These are phyloP conservation scores for Acanthosoma haemorrhoidale DNA, from an alignment of 2,888 invertebrate species.

Conservation along the genomic window DNA sequence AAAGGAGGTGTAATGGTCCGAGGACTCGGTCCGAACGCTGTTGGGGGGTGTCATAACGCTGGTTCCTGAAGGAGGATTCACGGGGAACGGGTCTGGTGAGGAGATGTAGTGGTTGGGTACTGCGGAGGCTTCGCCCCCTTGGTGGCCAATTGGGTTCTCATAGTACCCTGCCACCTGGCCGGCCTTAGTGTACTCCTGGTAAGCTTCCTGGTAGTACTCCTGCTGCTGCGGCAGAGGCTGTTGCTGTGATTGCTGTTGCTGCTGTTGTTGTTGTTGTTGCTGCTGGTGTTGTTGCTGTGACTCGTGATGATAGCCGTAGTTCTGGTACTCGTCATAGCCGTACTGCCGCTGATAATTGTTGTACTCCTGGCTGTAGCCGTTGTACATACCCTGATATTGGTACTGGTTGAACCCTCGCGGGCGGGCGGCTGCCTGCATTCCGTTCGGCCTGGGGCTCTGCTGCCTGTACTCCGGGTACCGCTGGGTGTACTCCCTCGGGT, in stretches of 20 bases:
- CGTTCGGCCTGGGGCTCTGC: constrained; percentile 33
- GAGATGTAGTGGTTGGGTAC: constrained; percentile 48
- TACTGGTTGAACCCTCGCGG: constrained; percentile 34
- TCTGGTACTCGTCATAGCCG: constrained; percentile 46
- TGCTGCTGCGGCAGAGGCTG: constrained; percentile 44
- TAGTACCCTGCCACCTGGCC: constrained; percentile 55
- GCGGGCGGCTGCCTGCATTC: constrained; percentile 30
- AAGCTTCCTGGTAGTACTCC: constrained; percentile 45
- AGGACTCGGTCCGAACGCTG: constrained; percentile 55
- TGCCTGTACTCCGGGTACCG: constrained; percentile 33
- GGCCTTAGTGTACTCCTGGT: constrained; percentile 42
- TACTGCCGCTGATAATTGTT: constrained; percentile 44
- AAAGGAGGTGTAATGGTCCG: constrained; percentile 62
- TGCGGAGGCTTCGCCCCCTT: constrained; percentile 52
- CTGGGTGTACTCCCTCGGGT: constrained; percentile 18
- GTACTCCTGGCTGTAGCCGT: constrained; percentile 49
- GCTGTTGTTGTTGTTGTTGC: constrained; percentile 43
- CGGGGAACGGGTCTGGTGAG: constrained; percentile 50
- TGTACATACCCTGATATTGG: constrained; percentile 42
- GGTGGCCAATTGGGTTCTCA: constrained; percentile 49
- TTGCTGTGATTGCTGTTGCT: constrained; percentile 37
- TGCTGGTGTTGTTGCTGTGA: constrained; percentile 37
- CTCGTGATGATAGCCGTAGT: constrained; percentile 42
- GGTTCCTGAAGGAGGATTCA: constrained; percentile 50
- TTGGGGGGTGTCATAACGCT: constrained; percentile 58